These are phyloP conservation scores for Oryzias javanicus DNA, from an alignment of 2,113 vertebrate genomes.

Conservation along the genomic window DNA sequence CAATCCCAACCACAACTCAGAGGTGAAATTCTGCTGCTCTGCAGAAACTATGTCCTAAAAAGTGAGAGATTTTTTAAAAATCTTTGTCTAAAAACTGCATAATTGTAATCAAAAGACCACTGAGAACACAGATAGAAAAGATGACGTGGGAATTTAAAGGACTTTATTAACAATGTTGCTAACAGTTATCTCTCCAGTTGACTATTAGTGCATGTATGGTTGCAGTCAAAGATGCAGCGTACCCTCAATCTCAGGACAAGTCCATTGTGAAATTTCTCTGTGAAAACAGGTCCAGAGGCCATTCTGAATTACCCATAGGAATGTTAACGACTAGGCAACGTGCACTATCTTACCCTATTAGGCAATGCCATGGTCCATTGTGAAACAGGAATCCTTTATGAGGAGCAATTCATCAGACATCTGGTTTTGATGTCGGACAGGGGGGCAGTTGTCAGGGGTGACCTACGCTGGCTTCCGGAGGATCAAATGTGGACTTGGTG, in stretches of 20 bases:
- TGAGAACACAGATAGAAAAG: too few species aligned
- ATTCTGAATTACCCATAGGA: conserved; percentile 55
- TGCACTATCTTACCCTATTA: conserved; percentile 57
- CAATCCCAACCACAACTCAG: too few species aligned
- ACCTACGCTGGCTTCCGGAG: conserved; percentile 43
- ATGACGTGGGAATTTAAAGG: too few species aligned
- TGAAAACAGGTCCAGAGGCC: conserved; percentile 36
- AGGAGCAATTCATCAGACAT: conserved; percentile 66
- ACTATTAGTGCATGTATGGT: too few species aligned
- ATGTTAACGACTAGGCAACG: conserved; percentile 56
- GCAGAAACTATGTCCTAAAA: too few species aligned
- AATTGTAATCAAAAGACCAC: too few species aligned
- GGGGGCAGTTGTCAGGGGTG: conserved; percentile 38
- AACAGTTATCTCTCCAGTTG: too few species aligned
- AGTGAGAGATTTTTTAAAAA: too few species aligned
- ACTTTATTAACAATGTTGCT: too few species aligned
- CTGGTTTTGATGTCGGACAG: conserved; percentile 57
- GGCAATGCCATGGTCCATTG: conserved; percentile 55
- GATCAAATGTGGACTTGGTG: conserved; percentile 41
- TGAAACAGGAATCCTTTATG: conserved; percentile 66
- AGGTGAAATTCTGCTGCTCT: too few species aligned
- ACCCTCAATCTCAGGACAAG: conserved; percentile 6
- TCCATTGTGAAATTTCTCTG: conserved; percentile 28
- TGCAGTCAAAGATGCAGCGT: conserved; percentile 8
- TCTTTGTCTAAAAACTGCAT: too few species aligned